These are phyloP conservation scores for Diplazon laetatorius DNA, from an alignment of 2,888 invertebrate genomes.

Conservation along the genomic window DNA sequence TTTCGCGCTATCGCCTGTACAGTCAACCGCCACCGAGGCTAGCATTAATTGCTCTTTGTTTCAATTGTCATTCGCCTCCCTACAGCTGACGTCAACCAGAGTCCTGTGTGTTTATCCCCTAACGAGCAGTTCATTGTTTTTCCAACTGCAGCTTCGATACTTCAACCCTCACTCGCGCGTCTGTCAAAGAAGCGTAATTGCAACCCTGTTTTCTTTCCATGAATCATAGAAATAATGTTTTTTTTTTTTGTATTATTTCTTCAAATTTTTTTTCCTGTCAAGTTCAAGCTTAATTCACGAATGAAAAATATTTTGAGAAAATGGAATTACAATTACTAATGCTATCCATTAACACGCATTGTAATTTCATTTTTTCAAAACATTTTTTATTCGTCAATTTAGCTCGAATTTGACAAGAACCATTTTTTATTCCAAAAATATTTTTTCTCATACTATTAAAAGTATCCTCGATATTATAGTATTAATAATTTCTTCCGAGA, in stretches of 20 bases:
- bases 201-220: constrained; percentile 3
- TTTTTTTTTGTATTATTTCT: too few relatives aligned
- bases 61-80: constrained; percentile 62
- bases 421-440: too few relatives aligned
- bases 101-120: constrained; percentile 58
- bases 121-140: constrained; percentile 75
- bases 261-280: too few relatives aligned
- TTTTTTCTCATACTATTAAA: too few relatives aligned
- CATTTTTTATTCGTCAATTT: not conserved
- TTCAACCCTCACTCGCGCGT: constrained; percentile 2
- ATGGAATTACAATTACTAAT: too few relatives aligned
- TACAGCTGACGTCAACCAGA: constrained; percentile 66
- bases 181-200: constrained; percentile 10
- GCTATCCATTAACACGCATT: too few relatives aligned
- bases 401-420: too few relatives aligned
- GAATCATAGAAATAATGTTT: not conserved
- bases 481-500: too few relatives aligned
- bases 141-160: constrained; percentile 24
- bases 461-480: too few relatives aligned
- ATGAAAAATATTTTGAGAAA: too few relatives aligned
- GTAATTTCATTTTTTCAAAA: not conserved
- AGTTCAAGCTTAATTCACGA: too few relatives aligned
- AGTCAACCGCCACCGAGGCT: constrained; percentile 40
- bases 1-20: constrained; percentile 19
- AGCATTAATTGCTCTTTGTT: constrained; percentile 74